A percentile compares a stretch with the other conserved stretches of the same genome.
Conservation (phyloP, 2,113 vertebrate species). For the Macquaria australasica region DNA sequence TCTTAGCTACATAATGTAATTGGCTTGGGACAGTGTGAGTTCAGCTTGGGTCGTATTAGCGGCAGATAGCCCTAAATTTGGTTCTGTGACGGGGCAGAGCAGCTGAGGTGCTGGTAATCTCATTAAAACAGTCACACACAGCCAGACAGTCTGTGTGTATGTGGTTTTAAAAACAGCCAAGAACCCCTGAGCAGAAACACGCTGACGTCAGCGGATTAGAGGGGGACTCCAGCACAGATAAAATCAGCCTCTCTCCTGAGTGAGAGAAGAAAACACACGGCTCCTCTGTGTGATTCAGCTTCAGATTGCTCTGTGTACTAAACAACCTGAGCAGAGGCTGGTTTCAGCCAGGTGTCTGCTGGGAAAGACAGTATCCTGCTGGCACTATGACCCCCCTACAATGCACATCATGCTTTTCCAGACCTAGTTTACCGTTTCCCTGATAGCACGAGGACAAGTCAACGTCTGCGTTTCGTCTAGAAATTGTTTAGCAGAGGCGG, state of each 20-base stretch:
- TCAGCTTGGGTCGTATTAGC: conserved; percentile 21
- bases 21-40: conserved; percentile 18
- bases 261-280: conserved; percentile 23
- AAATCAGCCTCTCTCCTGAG: conserved; percentile 44
- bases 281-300: background rate
- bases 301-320: conserved; percentile 1
- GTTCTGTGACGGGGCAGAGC: conserved; percentile 22
- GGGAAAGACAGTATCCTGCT: background rate
- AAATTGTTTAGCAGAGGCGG: background rate
- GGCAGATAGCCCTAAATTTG: conserved; percentile 8
- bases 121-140: conserved; percentile 59
- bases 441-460: background rate
- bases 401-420: background rate
- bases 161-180: conserved; percentile 38
- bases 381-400: background rate
- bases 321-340: background rate
- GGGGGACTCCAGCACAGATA: conserved; percentile 13
- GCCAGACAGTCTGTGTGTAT: conserved; percentile 46
- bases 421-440: background rate
- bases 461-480: background rate
- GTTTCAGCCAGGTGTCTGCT: background rate
- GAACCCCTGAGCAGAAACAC: conserved; percentile 23
- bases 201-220: conserved; percentile 44
- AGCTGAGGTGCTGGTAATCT: conserved; percentile 64
- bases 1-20: conserved; percentile 28